phyloP scores from a whole-genome alignment of 2,888 invertebrate genomes.

The Chymomyza caudatula region DNA sequence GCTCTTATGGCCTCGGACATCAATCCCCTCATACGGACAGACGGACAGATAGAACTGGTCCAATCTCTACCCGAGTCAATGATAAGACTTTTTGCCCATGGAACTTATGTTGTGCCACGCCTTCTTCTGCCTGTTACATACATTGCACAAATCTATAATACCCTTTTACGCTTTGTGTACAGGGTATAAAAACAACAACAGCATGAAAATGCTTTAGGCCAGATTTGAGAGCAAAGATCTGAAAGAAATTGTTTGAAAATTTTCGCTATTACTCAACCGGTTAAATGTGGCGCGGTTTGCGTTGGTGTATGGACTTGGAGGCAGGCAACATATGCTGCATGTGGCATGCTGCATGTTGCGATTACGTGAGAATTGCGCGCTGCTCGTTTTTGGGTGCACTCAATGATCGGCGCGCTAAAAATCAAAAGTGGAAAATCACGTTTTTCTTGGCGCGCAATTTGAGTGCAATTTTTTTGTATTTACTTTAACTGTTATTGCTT shows the following conservation, averaged over 20 bases:
- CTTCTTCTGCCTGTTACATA: too few species aligned
- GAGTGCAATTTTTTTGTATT: slow-evolving; percentile 35
- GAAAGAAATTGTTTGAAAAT: slow-evolving; percentile 46
- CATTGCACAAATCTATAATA: too few species aligned
- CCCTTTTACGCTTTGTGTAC: too few species aligned
- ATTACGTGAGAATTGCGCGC: slow-evolving; percentile 63
- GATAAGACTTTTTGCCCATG: too few species aligned
- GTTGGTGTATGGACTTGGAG: slow-evolving; percentile 1
- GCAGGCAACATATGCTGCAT: slow-evolving; percentile 42
- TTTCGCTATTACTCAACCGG: slow-evolving; percentile 55
- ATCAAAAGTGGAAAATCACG: slow-evolving; percentile 70
- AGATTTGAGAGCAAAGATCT: slow-evolving; percentile 53
- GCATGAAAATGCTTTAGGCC: slow-evolving; percentile 1
- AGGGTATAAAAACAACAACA: slow-evolving; percentile 15
- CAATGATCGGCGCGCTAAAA: slow-evolving; percentile 58
- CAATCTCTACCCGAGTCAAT: too few species aligned
- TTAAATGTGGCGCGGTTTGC: slow-evolving; percentile 22
- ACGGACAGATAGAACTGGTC: too few species aligned
- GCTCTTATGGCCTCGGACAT: too few species aligned
- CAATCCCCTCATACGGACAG: too few species aligned
- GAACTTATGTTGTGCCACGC: too few species aligned
- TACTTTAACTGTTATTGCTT: slow-evolving; percentile 11
- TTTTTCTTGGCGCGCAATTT: slow-evolving; percentile 69
- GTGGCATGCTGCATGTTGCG: slow-evolving; percentile 39
- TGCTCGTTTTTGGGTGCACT: slow-evolving; percentile 34